Conservation (phyloP, 2,888 invertebrate genomes). For the Pandemis heparana region DNA sequence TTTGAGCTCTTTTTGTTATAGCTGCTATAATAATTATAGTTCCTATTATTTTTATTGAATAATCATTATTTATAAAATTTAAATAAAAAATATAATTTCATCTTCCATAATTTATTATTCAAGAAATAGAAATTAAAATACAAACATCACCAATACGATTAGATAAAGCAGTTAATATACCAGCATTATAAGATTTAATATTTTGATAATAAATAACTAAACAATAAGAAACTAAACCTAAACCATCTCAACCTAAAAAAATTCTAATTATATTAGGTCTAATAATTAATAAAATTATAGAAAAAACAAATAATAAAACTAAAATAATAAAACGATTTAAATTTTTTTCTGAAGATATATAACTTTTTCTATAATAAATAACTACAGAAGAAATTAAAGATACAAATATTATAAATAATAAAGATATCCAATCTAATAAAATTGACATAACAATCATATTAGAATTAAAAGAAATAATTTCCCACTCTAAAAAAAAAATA, state of each 20-base stretch:
- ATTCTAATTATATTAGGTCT: slow-evolving; percentile 89
- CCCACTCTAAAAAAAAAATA: slow-evolving; percentile 83
- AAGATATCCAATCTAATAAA: slow-evolving; percentile 88
- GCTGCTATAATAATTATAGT: slow-evolving; percentile 82
- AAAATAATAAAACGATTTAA: slow-evolving; percentile 88
- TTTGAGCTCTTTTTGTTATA: slow-evolving; percentile 92
- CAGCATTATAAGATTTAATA: slow-evolving; percentile 88
- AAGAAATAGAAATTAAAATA: slow-evolving; percentile 86
- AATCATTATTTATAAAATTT: slow-evolving; percentile 78
- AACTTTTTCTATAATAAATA: slow-evolving; percentile 87
- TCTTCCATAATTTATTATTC: slow-evolving; percentile 83
- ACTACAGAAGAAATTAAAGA: slow-evolving; percentile 88
- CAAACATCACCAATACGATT: slow-evolving; percentile 91
- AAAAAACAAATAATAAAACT: slow-evolving; percentile 88
- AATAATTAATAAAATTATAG: slow-evolving; percentile 89
- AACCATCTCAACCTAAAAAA: slow-evolving; percentile 90
- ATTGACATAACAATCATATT: slow-evolving; percentile 79
- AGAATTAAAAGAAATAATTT: slow-evolving; percentile 82
- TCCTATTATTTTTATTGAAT: slow-evolving; percentile 71
- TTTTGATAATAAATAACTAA: slow-evolving; percentile 91
- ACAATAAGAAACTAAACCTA: slow-evolving; percentile 90
- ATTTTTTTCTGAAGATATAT: slow-evolving; percentile 86
- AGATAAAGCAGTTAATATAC: slow-evolving; percentile 89
- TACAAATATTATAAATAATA: slow-evolving; percentile 88
- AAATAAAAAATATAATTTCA: slow-evolving; percentile 85